These are phyloP conservation scores for Hormiphora californensis DNA, from an alignment of 37 sponge, comb jelly and placozoan species.

Conservation along the genomic window DNA sequence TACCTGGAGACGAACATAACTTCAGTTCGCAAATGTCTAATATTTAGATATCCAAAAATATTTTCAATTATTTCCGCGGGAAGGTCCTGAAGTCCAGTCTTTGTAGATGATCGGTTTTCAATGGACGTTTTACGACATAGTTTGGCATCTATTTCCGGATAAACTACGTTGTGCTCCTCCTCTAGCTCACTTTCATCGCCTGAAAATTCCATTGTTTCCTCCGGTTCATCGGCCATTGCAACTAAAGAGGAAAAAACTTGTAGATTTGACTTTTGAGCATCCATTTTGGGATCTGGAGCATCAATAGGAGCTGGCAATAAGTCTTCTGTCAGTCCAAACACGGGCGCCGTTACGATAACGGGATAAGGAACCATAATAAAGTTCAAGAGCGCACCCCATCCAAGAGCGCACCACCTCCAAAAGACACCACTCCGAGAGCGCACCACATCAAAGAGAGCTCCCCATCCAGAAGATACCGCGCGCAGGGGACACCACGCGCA, in stretches of 20 bases:
- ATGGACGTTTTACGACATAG: not conserved
- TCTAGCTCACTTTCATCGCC: slow-evolving; percentile 48
- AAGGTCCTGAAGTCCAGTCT: slow-evolving; percentile 3
- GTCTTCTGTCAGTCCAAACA: no score
- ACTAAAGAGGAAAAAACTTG: no score
- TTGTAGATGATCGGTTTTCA: not conserved
- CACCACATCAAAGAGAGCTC: no score
- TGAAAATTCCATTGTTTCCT: slow-evolving; percentile 28
- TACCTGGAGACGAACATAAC: slow-evolving; percentile 33
- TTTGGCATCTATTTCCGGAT: not conserved
- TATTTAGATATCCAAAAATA: not conserved
- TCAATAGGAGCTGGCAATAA: no score
- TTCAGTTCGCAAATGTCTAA: not conserved
- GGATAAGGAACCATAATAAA: not conserved
- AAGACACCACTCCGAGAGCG: no score
- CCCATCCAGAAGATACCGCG: no score
- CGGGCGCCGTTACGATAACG: no score
- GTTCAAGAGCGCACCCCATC: no score
- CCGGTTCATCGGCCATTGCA: not conserved
- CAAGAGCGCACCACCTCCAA: no score
- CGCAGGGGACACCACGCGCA: no score
- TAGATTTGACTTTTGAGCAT: no score
- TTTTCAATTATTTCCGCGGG: slow-evolving; percentile 4
- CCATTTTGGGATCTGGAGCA: no score
- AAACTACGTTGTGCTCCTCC: not conserved